Base-by-base conservation (phyloP, 2,113 vertebrate species). In the Danionella cerebrum region DNA sequence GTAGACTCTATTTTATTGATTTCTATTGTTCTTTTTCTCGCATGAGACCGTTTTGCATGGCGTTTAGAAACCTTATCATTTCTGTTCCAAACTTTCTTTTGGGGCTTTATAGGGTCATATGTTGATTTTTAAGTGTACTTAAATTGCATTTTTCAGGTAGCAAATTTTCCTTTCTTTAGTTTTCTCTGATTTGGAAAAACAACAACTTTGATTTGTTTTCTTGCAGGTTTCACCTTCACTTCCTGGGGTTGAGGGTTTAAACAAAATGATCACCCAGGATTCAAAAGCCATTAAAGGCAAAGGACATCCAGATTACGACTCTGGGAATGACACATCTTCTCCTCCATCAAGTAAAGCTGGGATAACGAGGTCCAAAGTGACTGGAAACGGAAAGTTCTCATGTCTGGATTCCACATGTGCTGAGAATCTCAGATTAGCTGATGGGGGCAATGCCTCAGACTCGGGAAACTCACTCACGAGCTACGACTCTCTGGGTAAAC, bases 391-490 rank as follows among this genome's bases (percentile, higher is more conserved):
- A 80, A 84, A 77, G 50, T 70, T 13, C 65, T 35, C 11, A 16
- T 78, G 71, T 58, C 81, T 44, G 25, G n/a, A n/a, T n/a, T n/a
- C n/a, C n/a, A 69, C 84, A 53, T 91, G 84, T 13, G 86, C 89
- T 1, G 86, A 82, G 76, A 92, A 85, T 78, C 83, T 89, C 22
- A 88, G 84, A 80, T 86, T 89, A 73, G 79, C 86, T 58, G 83
- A 88, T 75, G 84, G 87, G 4, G 93, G 91, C 81, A 91, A 89
- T 75, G 89, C 84, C 72, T 98, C 96, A 1, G 96, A 98, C 85
- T 98, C 96, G 73, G 96, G 96, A 76, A 95, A 98, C 81, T 98
- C 96, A 57, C 90, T 97, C 79, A 95, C 89, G 81, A 98, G 94
- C 84, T 96, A 91, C 74, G 88, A 90, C 25, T 97, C 94, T 62